phyloP scores from a whole-genome alignment of 2,888 invertebrate species.

The Mylabris sibirica region DNA sequence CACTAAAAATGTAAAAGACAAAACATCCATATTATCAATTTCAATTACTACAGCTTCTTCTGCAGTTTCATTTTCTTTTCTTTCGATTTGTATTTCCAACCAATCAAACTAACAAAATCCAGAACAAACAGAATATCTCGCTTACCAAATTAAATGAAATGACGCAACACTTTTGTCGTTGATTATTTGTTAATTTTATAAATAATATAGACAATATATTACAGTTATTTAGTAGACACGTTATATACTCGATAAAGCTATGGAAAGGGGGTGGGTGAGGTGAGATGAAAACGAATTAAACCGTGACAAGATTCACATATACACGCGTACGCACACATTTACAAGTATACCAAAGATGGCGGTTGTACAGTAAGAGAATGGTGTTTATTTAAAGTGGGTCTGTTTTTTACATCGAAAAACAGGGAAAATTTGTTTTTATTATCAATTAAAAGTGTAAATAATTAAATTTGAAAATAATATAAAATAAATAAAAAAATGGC shows the following conservation, averaged over 20 bases:
- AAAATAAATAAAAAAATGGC: conserved; percentile 58
- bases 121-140: no score
- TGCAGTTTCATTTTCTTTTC: no score
- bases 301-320: neutral
- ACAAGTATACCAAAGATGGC: conserved; percentile 34
- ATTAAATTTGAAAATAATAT: neutral
- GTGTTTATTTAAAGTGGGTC: conserved; percentile 13
- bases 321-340: neutral
- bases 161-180: no score
- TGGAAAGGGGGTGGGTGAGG: neutral
- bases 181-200: neutral
- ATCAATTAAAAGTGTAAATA: neutral
- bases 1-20: no score
- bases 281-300: neutral
- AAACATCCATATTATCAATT: no score
- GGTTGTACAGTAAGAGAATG: conserved; percentile 30
- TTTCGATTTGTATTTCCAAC: no score
- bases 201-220: no score
- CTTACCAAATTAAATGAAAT: no score
- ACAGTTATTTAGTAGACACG: neutral
- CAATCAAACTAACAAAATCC: no score
- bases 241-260: neutral
- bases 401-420: neutral
- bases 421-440: neutral
- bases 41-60: no score